These are phyloP conservation scores for Aeoliscus strigatus DNA, from an alignment of 2,797 vertebrate genomes.

Conservation along the genomic window DNA sequence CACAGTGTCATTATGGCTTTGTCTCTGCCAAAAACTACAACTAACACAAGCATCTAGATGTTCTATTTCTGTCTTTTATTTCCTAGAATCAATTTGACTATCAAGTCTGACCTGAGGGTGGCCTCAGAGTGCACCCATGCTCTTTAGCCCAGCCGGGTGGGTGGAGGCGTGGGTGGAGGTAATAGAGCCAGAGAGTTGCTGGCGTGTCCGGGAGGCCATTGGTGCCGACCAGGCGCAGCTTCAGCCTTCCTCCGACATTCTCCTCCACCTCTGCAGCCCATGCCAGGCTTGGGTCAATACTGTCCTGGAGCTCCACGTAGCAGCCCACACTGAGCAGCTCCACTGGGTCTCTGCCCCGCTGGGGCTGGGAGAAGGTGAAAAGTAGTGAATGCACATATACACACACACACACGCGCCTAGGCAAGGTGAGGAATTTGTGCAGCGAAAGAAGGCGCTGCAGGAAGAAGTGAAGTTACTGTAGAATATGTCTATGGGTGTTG, in stretches of 20 bases:
- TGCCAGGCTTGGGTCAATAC: conserved; percentile 71
- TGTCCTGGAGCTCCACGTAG: conserved; percentile 85
- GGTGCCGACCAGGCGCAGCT: conserved; percentile 83
- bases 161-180: conserved; percentile 91
- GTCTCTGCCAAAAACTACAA: too few relatives aligned
- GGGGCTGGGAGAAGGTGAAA: conserved; percentile 71
- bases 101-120: conserved; percentile 81
- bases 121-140: conserved; percentile 80
- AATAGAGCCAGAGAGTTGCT: conserved; percentile 87
- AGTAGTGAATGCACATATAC: conserved; percentile 13
- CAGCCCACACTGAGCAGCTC: conserved; percentile 88
- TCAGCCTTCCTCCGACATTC: conserved; percentile 89
- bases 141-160: conserved; percentile 90
- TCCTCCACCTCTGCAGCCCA: conserved; percentile 90
- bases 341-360: conserved; percentile 87
- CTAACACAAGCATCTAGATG: conserved; percentile 11
- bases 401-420: conserved; percentile 30
- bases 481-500: too few relatives aligned
- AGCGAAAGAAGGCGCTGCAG: conserved; percentile 35
- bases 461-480: conserved; percentile 33
- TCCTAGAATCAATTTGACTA: conserved; percentile 9
- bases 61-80: conserved; percentile 9
- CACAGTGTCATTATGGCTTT: too few relatives aligned
- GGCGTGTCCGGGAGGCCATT: conserved; percentile 76
- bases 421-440: conserved; percentile 43